Percentiles rank a stretch among this genome's conserved stretches.
phyloP scores from a whole-genome alignment of 1,140 invertebrate species.

The Fopius arisanus region DNA sequence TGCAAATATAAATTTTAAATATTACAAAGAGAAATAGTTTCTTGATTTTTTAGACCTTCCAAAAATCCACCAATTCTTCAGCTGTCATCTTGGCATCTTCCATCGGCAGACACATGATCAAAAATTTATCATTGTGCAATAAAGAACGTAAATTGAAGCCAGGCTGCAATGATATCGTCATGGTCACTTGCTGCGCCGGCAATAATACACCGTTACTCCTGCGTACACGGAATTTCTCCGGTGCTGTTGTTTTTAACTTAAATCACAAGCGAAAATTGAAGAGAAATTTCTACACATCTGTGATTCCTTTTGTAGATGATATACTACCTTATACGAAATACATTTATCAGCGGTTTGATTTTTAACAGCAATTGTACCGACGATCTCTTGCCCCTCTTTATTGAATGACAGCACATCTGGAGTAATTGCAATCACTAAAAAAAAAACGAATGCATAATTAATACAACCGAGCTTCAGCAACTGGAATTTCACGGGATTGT shows the following conservation, averaged over 20 bases:
- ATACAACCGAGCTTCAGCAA: not conserved
- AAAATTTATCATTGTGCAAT: slow-evolving; percentile 72
- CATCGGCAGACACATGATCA: slow-evolving; percentile 73
- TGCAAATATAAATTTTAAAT: too few species aligned
- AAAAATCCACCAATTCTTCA: slow-evolving; percentile 68
- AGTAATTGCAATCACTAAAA: slow-evolving; percentile 62
- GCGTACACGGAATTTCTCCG: slow-evolving; percentile 89
- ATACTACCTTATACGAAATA: slow-evolving; percentile 77
- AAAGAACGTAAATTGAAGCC: slow-evolving; percentile 66
- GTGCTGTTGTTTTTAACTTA: slow-evolving; percentile 77
- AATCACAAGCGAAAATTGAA: slow-evolving; percentile 27
- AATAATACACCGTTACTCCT: slow-evolving; percentile 81
- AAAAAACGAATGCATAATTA: slow-evolving; percentile 27
- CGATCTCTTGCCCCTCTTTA: slow-evolving; percentile 70
- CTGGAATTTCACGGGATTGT: not conserved
- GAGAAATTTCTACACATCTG: not conserved
- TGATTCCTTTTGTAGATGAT: not conserved
- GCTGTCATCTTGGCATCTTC: slow-evolving; percentile 59
- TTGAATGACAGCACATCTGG: slow-evolving; percentile 72
- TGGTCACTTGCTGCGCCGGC: slow-evolving; percentile 62
- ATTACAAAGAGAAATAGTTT: too few species aligned
- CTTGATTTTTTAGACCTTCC: slow-evolving; percentile 69
- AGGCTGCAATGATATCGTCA: slow-evolving; percentile 67
- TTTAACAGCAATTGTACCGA: slow-evolving; percentile 72
- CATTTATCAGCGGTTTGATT: slow-evolving; percentile 71